Percentiles rank a stretch among this genome's conserved stretches.
These are phyloP conservation scores for Drosophila infuscata DNA, from an alignment of 2,888 invertebrate species.

Conservation along the genomic window DNA sequence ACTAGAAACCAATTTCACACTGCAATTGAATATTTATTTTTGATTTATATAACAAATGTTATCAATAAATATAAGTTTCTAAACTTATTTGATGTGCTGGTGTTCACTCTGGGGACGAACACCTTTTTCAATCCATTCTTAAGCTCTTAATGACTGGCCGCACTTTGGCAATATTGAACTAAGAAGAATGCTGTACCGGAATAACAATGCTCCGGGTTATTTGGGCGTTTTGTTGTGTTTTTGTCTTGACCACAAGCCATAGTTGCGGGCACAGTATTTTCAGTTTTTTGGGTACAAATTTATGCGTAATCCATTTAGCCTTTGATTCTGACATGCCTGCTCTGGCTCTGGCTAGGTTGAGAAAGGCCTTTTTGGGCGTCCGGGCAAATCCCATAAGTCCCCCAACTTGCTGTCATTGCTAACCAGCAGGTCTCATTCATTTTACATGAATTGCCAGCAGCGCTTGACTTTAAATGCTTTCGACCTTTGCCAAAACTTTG, in stretches of 20 bases:
- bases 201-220: conserved; percentile 30
- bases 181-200: conserved; percentile 20
- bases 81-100: not conserved
- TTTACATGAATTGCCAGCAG: conserved; percentile 69
- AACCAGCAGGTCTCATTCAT: conserved; percentile 68
- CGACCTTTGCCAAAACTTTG: conserved; percentile 76
- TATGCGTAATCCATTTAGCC: conserved; percentile 68
- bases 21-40: not conserved
- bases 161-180: conserved; percentile 34
- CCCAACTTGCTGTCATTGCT: conserved; percentile 48
- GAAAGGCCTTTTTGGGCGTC: conserved; percentile 29
- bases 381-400: conserved; percentile 66
- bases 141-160: conserved; percentile 37
- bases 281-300: conserved; percentile 57
- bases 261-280: conserved; percentile 52
- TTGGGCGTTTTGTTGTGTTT: conserved; percentile 40
- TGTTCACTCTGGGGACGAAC: not conserved
- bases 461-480: conserved; percentile 73
- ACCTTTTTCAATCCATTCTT: conserved; percentile 1
- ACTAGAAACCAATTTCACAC: conserved; percentile 1
- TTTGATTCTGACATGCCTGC: conserved; percentile 41
- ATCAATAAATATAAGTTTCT: not conserved
- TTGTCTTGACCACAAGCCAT: conserved; percentile 63
- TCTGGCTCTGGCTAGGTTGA: not conserved
- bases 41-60: not conserved